These are phyloP conservation scores for Didymodactylos carnosus DNA, from an alignment of 2,888 invertebrate genomes.

Conservation along the genomic window DNA sequence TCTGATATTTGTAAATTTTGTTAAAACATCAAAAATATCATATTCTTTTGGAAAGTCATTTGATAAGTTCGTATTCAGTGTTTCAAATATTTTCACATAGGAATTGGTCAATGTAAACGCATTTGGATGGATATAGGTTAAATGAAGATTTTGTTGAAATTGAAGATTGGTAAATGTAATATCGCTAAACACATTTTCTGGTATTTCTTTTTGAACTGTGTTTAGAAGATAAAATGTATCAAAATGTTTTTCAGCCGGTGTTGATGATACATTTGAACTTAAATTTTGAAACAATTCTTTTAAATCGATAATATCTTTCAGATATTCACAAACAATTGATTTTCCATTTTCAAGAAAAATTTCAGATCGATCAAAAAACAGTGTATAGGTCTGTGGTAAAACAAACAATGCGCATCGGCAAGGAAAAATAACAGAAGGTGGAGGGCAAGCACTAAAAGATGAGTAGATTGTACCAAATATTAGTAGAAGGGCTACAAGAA, in stretches of 20 bases:
- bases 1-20: background rate
- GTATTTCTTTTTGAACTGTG: background rate
- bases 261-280: background rate
- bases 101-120: background rate
- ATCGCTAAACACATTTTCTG: background rate
- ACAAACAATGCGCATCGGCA: background rate
- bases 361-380: background rate
- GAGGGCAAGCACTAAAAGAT: background rate
- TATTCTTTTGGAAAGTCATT: background rate
- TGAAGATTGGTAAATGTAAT: background rate
- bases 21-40: background rate
- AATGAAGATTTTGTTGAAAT: background rate
- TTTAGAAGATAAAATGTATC: background rate
- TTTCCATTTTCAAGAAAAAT: background rate
- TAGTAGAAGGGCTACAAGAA: no score
- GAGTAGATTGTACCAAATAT: no score
- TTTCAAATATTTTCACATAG: background rate
- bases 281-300: background rate
- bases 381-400: background rate
- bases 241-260: background rate
- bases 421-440: background rate
- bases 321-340: background rate
- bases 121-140: background rate
- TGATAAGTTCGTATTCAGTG: background rate
- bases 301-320: background rate